Percentiles rank a stretch among this genome's conserved stretches.
Evolutionary conservation across 2,888 invertebrate genomes (phyloP).

Genomic region (Trichopria drosophilae): DNA sequence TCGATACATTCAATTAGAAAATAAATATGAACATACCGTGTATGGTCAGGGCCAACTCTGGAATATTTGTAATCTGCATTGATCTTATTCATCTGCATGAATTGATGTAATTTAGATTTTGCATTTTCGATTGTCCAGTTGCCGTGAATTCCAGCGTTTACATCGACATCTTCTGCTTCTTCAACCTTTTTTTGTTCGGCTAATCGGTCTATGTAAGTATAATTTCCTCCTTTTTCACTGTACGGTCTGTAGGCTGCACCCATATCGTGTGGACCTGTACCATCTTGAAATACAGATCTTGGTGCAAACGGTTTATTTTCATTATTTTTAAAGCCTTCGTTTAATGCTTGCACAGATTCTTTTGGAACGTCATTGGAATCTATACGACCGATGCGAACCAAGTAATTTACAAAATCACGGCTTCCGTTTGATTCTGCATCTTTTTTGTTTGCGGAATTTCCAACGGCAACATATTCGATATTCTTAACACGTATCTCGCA

Average conservation of each 20-base stretch:
- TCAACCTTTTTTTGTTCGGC: constrained; percentile 78
- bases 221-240: constrained; percentile 61
- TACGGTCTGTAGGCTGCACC: constrained; percentile 79
- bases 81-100: constrained; percentile 86
- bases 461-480: constrained; percentile 82
- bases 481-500: constrained; percentile 85
- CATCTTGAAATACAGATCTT: constrained; percentile 64
- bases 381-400: constrained; percentile 74
- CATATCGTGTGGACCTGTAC: constrained; percentile 74
- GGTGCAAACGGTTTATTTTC: constrained; percentile 42
- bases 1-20: too few relatives aligned
- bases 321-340: background rate
- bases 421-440: constrained; percentile 93
- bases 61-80: constrained; percentile 87
- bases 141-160: constrained; percentile 94
- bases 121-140: constrained; percentile 99
- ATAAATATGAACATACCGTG: constrained; percentile 80
- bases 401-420: constrained; percentile 83
- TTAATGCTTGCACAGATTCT: constrained; percentile 55
- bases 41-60: constrained; percentile 90
- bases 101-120: constrained; percentile 93
- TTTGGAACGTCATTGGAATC: constrained; percentile 69
- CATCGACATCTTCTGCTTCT: constrained; percentile 91
- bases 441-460: constrained; percentile 94
- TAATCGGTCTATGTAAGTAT: constrained; percentile 73